phyloP scores from a whole-genome alignment of 2,888 invertebrate genomes.

The Clunio marinus region DNA sequence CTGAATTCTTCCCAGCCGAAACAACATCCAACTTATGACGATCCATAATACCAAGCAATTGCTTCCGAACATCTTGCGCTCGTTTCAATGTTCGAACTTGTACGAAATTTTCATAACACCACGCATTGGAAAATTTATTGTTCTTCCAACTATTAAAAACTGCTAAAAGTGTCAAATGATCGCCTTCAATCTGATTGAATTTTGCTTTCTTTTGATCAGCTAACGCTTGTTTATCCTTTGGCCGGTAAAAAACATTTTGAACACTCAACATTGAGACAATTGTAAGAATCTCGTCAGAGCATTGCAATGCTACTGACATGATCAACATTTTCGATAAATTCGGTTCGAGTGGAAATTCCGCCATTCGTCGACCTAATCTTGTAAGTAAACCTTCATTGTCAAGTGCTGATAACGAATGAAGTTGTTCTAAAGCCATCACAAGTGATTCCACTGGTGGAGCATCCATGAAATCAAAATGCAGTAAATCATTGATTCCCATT shows the following conservation, averaged over 20 bases:
- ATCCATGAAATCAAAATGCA: conserved; percentile 99
- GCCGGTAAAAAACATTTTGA: conserved; percentile 95
- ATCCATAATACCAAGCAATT: conserved; percentile 96
- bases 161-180: conserved; percentile 93
- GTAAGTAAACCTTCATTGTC: conserved; percentile 90
- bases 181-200: conserved; percentile 98
- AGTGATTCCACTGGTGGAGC: conserved; percentile 97
- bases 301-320: conserved; percentile 96
- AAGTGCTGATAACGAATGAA: conserved; percentile 93
- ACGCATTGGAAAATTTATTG: conserved; percentile 97
- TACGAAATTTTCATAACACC: conserved; percentile 99
- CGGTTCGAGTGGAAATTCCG: conserved; percentile 98
- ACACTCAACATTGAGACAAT: conserved; percentile 99
- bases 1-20: conserved; percentile 92
- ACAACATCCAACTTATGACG: conserved; percentile 95
- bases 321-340: conserved; percentile 98
- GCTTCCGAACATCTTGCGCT: conserved; percentile 97
- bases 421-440: conserved; percentile 94
- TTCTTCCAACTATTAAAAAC: conserved; percentile 99
- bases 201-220: conserved; percentile 99
- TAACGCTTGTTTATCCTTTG: conserved; percentile 91
- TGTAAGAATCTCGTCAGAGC: conserved; percentile 96
- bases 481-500: conserved; percentile 98
- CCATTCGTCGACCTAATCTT: conserved; percentile 84
- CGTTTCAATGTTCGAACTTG: conserved; percentile 94